Conservation (phyloP, 2,797 vertebrate species). For the Ispidina picta region DNA sequence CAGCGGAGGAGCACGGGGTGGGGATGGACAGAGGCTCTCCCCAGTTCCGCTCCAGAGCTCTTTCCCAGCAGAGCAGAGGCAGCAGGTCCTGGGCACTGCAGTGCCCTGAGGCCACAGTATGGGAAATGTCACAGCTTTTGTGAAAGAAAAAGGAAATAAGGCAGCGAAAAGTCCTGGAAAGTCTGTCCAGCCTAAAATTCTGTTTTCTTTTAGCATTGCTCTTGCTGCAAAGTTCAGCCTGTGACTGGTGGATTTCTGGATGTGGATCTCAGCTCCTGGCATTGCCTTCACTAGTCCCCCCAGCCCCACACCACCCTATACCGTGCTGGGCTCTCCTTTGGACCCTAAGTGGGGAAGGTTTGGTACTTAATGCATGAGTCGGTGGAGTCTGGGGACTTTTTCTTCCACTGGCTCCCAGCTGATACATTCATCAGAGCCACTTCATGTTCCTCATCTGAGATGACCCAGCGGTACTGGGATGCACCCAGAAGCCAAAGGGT, state of each 20-base stretch:
- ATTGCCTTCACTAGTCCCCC: not conserved
- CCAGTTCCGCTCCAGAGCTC: not conserved
- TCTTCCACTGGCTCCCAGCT: rapidly evolving
- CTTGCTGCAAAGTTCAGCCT: not conserved
- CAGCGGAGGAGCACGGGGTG: not conserved
- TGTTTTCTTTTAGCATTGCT: not conserved
- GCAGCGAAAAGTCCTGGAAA: not conserved
- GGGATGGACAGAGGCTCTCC: not conserved
- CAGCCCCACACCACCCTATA: rapidly evolving
- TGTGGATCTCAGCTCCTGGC: rapidly evolving
- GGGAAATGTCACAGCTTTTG: not conserved
- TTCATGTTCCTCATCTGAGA: not conserved
- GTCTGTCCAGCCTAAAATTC: not conserved
- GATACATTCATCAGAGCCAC: rapidly evolving
- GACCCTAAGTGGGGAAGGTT: not conserved
- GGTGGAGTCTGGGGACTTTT: rapidly evolving
- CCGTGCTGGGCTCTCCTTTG: rapidly evolving
- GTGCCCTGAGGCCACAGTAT: not conserved
- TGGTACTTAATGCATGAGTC: rapidly evolving
- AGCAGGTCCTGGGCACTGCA: not conserved
- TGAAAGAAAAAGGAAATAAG: not conserved
- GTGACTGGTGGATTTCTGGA: not conserved
- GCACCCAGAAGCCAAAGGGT: not conserved
- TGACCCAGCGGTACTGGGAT: not conserved
- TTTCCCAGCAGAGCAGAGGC: not conserved